Evolutionary conservation across 2,888 invertebrate genomes (phyloP).

Genomic region (Brenthis ino): DNA sequence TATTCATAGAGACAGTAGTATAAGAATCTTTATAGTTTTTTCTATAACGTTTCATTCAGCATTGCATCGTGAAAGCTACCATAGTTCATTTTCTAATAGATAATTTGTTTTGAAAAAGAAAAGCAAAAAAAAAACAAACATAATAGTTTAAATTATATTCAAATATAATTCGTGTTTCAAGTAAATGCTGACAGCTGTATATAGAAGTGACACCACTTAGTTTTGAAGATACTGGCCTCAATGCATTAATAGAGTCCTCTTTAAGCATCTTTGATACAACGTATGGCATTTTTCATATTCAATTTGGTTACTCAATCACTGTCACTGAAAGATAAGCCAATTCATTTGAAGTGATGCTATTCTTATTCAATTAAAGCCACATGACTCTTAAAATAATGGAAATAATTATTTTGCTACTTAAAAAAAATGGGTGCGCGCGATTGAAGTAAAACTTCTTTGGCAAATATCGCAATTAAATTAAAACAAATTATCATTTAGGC

Average conservation of each 20-base stretch:
- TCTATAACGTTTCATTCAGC: too few relatives aligned
- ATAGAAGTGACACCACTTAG: constrained; percentile 19
- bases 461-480: too few relatives aligned
- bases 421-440: too few relatives aligned
- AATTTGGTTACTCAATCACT: constrained; percentile 33
- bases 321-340: constrained; percentile 32
- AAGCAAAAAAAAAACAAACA: too few relatives aligned
- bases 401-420: too few relatives aligned
- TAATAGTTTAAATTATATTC: not conserved
- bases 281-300: constrained; percentile 35
- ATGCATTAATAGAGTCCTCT: constrained; percentile 26
- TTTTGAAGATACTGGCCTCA: constrained; percentile 28
- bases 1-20: too few relatives aligned
- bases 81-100: too few relatives aligned
- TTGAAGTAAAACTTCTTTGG: too few relatives aligned
- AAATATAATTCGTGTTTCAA: constrained; percentile 9
- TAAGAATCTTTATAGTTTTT: too few relatives aligned
- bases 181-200: constrained; percentile 13
- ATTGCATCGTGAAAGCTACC: too few relatives aligned
- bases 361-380: constrained; percentile 9
- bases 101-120: too few relatives aligned
- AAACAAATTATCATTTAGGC: too few relatives aligned
- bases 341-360: constrained; percentile 27
- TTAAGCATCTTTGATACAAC: constrained; percentile 19
- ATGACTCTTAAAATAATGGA: constrained; percentile 16